Evolutionary conservation across 2,113 vertebrate genomes (phyloP).

Genomic region (Neodon shergylaensis): DNA sequence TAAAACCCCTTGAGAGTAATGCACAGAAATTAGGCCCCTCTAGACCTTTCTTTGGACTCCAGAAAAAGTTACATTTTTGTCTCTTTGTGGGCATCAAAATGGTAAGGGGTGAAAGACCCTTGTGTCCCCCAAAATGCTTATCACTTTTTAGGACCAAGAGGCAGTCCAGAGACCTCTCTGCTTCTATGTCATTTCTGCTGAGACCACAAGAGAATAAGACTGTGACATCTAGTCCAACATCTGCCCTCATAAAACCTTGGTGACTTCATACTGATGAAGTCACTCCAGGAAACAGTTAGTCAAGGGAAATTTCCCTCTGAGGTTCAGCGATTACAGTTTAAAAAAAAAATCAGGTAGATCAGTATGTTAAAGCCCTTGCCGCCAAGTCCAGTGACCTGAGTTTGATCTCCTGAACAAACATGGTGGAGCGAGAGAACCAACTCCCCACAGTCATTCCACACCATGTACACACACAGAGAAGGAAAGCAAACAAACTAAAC

Average conservation of each 20-base stretch:
- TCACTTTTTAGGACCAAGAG: background rate
- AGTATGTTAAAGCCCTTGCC: background rate
- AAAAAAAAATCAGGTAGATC: background rate
- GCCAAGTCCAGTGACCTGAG: background rate
- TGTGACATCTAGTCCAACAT: background rate
- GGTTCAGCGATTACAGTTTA: background rate
- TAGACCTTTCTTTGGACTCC: background rate
- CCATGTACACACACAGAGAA: background rate
- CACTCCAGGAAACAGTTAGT: background rate
- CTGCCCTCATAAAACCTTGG: slow-evolving; percentile 36
- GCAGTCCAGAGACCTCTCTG: background rate
- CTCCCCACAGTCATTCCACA: background rate
- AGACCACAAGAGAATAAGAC: slow-evolving; percentile 34
- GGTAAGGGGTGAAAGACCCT: background rate
- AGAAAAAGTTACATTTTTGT: background rate
- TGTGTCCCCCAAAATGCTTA: background rate
- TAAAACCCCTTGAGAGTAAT: background rate
- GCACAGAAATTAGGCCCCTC: background rate
- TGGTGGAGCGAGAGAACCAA: background rate
- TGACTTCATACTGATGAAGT: slow-evolving; percentile 11
- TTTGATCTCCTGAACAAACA: background rate
- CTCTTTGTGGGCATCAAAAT: background rate
- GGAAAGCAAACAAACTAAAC: background rate
- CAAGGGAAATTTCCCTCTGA: slow-evolving; percentile 34
- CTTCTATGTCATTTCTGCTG: background rate